Base-by-base conservation (phyloP, 2,113 vertebrate species). In the Hucho hucho region DNA sequence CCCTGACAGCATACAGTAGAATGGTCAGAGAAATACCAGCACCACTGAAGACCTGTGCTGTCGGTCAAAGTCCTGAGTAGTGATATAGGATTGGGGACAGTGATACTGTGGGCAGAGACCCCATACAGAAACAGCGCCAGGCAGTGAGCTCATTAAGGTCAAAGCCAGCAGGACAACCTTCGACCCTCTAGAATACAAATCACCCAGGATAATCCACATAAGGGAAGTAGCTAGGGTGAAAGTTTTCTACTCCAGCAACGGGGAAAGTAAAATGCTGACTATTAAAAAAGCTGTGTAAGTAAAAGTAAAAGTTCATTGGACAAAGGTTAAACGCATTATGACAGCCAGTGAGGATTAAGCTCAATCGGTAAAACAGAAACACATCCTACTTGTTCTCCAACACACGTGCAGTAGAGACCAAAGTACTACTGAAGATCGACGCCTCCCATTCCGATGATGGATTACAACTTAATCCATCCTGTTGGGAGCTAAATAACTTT, bases 161-260 rank as follows among this genome's bases (percentile, higher is more conserved):
- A 64, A 43, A 74, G 18, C 3, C 20, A 28, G 53, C 53, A 59
- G 9, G 70, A 6, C 70, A 59, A 24, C 26, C 53, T 6, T 22
- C 11, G 58, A 7, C 58, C 78, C 29, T 13, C 32, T 53, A 29
- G 75, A 77, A 80, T 83, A 73, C 53, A 67, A 80, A 83, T 75
- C 58, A 28, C 75, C n/a, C 53, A 56, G 53, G 53, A 56, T 56
- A 14, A 43, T 43, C 7, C 14, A 56, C 53, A 56, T 14, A 56
- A 56, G 13, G n/a, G 58, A 61, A 61, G n/a, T 24, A 43, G 37
- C 37, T 11, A 43, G 37, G 37, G 9, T 43, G 37, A 43, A 43
- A 2, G 37, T 43, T 11, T 43, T 43, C 37, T 22, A 16, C 18
- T 3, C 16, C 13, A 61, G 16, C 5, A 56, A 56, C 5, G 3